Base-by-base conservation (phyloP, 2,888 invertebrate species). In the Rapana venosa region DNA sequence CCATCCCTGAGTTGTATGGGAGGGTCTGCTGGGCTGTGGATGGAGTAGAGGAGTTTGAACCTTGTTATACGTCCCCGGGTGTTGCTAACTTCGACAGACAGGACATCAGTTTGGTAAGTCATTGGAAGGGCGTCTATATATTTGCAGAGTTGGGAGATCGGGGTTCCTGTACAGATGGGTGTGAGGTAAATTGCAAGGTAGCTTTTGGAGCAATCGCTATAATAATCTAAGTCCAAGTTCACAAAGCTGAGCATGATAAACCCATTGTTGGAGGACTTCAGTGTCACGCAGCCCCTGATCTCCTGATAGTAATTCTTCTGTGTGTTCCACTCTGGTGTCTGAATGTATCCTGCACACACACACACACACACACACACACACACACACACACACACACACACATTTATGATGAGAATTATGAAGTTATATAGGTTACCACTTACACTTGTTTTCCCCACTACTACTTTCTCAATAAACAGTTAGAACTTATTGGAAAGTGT, bases 221-320 rank as follows among this genome's bases (percentile, higher is more conserved):
- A 83, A 0, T 20, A 22, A 0, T 36, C 1, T 8, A 83, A 15
- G 13, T 83, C 47, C 47, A 83, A 22, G 6, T 15, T 5, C 11
- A 83, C 81, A 30, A 47, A 83, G 47, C 81, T 83, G 81, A 83
- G 22, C 81, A 83, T 83, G 81, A 83, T 83, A 22, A 83, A 36
- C 8, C 47, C 13, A 8, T 11, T 5, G 5, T 6, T 13, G 6
- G 36, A 36, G 5, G 47, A 6, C 47, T 36, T 26, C 6, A 83
- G 13, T 5, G 81, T 83, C 32, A 83, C 36, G 26, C 81, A 83
- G 36, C 22, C 20, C 6, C 36, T 30, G 4, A 47, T 35, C 26
- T 30, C 6, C 22, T 36, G 47, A 17, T 22, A 5, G 47, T 47
- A 81, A 8, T 20, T 26, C 6, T 6, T 17, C 11, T 22, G 81